Evolutionary conservation across 2,888 invertebrate genomes (phyloP), one percentile per base, ranked within the genome.

Genomic region (Dichetophora obliterata): DNA sequence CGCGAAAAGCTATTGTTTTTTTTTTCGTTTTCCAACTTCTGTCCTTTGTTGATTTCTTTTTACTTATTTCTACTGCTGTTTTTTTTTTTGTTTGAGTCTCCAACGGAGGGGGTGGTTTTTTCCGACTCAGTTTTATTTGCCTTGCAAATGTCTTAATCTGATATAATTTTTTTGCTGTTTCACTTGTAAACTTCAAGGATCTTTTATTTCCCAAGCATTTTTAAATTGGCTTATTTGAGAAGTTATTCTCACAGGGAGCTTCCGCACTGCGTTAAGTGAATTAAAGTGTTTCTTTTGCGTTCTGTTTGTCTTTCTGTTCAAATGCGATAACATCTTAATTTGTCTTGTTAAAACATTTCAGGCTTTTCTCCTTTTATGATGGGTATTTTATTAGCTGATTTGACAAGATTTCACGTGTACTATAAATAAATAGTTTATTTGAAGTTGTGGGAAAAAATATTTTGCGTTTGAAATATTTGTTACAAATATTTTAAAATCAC

Each of bases 241-340:
- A 66, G 66, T 54, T n/a, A 27, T 74, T 5, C 52, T 63, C n/a
- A 54, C 22, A n/a, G 19, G 16, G 27, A 61, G 52, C 11, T 48
- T 34, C 71, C 43, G 61, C 43, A 22, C 31, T 74, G 52, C 66
- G 37, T 74, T 74, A 66, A 74, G 74, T 74, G 74, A 54, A 74
- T 74, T 74, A 66, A 73, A 74, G 66, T 52, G 37, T 74, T 74
- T 74, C 66, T 74, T 52, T 37, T 74, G 34, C 65, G 11, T 52
- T 74, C 5, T 74, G 66, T 74, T 74, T 74, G 74, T 74, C 74
- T 74, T 74, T 66, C 43, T 43, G 24, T 54, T 65, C 22, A 74
- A 73, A 37, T 66, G 34, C 74, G 74, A 74, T 74, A 66, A 66
- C 65, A 74, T 74, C 74, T 74, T 74, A 74, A 74, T 74, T 74